phyloP scores from a whole-genome alignment of 2,113 vertebrate species.

The Amia ocellicauda region DNA sequence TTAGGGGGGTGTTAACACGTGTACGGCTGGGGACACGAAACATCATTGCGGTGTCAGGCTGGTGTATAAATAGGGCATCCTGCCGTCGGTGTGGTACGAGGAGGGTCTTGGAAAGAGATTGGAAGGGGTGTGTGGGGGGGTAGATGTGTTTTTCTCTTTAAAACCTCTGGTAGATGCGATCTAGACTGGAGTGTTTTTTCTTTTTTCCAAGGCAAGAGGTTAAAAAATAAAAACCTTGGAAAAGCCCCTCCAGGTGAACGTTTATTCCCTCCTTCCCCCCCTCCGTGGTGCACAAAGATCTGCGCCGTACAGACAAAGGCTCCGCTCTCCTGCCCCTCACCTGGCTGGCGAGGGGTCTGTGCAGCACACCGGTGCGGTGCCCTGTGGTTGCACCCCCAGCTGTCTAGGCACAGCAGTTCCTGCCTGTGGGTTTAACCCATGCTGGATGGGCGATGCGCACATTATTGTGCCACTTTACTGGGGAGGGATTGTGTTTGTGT shows the following conservation, averaged over 20 bases:
- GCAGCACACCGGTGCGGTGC: too few species aligned
- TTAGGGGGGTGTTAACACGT: conserved; percentile 62
- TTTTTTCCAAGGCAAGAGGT: conserved; percentile 5
- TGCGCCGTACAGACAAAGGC: too few species aligned
- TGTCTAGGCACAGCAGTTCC: too few species aligned
- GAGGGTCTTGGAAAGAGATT: conserved; percentile 11
- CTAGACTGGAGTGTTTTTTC: not conserved
- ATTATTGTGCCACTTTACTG: too few species aligned
- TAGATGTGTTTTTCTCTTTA: conserved; percentile 19
- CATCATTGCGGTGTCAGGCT: conserved; percentile 60
- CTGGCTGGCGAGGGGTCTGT: too few species aligned
- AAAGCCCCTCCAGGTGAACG: conserved; percentile 3
- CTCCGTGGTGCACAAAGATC: too few species aligned
- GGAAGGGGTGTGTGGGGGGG: conserved; percentile 17
- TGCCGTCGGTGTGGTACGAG: conserved; percentile 32
- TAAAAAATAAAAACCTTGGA: conserved; percentile 4
- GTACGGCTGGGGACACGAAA: conserved; percentile 53
- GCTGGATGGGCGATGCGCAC: too few species aligned
- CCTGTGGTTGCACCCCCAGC: too few species aligned
- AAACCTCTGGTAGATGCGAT: conserved; percentile 4
- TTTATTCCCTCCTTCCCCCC: too few species aligned
- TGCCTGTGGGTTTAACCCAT: too few species aligned
- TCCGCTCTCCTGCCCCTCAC: too few species aligned
- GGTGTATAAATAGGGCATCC: conserved; percentile 49
- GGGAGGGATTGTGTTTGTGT: too few species aligned